Base-by-base conservation (phyloP, 2,888 invertebrate genomes). In the Corythucha ciliata region DNA sequence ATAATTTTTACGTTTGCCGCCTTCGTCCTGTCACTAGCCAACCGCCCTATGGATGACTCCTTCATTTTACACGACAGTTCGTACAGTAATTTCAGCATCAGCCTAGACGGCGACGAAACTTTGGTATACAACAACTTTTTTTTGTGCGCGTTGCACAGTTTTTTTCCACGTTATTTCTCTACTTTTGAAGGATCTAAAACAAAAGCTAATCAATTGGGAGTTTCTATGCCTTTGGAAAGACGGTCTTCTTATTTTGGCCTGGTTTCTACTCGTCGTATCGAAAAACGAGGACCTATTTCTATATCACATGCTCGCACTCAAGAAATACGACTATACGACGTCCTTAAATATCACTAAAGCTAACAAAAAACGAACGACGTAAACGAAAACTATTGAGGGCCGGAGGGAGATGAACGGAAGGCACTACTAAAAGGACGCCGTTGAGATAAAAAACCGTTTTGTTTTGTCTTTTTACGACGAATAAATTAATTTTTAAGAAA, bases 251-350 rank as follows among this genome's bases (percentile, higher is more conserved):
- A 27, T 56, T 16, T 12, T 56, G 14, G 56, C 53, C 2, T 56
- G 56, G 56, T 18, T 53, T 14, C 16, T 53, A 4, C 37, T 54
- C 3, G 47, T 50, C 22, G 20, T 51, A 14, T 51, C 52, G 5
- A 50, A 48, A 42, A 56, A 53, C 24, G 56, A 56, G 45, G 56
- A 56, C 39, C 24, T 56, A 12, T 56, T 56, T 22, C 45, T 52
- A 8, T 29, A 52, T 3, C 53, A 56, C 40, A 24, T 56, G 29
- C 18, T 56, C 6, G 51, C 41, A 34, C 53, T 56, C 51, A 56
- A 56, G 48, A 56, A 56, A 26, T 56, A 54, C 12, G 56, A 56
- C 37, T 48, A 54, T n/a, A n/a, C n/a, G n/a, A n/a, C n/a, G n/a
- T n/a, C n/a, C n/a, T n/a, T n/a, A n/a, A n/a, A n/a, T n/a, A n/a